Conservation (phyloP, 2,888 invertebrate genomes). For the Lochmaea crataegi region DNA sequence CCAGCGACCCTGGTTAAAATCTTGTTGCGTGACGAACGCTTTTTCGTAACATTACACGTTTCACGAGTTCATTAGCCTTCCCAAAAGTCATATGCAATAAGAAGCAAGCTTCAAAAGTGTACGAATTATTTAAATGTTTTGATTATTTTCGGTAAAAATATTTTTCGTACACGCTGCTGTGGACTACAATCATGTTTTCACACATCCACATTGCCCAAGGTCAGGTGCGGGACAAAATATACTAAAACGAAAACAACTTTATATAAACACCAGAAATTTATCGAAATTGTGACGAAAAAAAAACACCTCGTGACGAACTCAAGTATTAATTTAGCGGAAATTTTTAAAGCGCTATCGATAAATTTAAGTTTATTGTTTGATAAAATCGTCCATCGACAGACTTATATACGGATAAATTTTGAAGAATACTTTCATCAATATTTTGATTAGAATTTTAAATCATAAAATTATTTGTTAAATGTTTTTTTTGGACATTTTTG, state of each 20-base stretch:
- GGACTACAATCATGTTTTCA: conserved; percentile 1
- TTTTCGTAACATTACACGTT: too few relatives aligned
- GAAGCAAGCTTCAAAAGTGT: too few relatives aligned
- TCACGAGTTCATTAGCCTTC: too few relatives aligned
- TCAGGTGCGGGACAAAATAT: not conserved
- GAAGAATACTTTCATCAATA: too few relatives aligned
- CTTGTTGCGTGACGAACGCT: too few relatives aligned
- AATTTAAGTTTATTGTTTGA: not conserved
- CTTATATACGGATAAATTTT: too few relatives aligned
- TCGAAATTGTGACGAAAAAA: conserved; percentile 7
- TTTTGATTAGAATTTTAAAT: not conserved
- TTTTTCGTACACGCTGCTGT: not conserved
- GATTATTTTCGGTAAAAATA: not conserved
- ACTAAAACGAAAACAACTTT: not conserved
- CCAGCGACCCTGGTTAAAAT: too few relatives aligned
- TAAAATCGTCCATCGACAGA: not conserved
- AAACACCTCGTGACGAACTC: not conserved
- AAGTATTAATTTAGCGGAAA: not conserved
- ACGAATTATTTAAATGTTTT: not conserved
- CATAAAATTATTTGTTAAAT: not conserved
- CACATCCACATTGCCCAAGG: conserved; percentile 8
- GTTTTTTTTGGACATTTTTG: too few relatives aligned
- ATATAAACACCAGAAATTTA: conserved; percentile 1
- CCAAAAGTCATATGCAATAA: too few relatives aligned
- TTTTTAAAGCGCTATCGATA: not conserved